A percentile compares a stretch with the other conserved stretches of the same genome.
Conservation (phyloP, 2,797 vertebrate species). For the Chromobotia macracanthus region DNA sequence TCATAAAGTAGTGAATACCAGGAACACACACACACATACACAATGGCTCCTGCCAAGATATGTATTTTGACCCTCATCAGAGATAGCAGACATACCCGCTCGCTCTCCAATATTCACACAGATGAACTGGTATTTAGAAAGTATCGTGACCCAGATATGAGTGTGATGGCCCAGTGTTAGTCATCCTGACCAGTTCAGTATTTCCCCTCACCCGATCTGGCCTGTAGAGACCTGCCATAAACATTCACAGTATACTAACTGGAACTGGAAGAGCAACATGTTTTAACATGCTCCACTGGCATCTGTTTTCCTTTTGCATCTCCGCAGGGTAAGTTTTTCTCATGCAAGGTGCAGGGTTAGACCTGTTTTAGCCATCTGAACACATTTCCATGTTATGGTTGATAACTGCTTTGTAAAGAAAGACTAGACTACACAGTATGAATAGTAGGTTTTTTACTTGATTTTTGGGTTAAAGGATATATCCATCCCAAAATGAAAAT, state of each 20-base stretch:
- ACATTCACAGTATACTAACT: constrained; percentile 16
- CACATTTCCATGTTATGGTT: too few species aligned
- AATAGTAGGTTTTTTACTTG: too few species aligned
- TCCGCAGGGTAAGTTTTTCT: constrained; percentile 3
- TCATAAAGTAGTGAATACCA: too few species aligned
- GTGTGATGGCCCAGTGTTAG: not conserved
- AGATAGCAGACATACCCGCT: constrained; percentile 10
- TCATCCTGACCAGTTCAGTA: not conserved
- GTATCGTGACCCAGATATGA: constrained; percentile 12
- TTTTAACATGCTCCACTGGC: constrained; percentile 36
- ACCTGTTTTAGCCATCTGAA: not conserved
- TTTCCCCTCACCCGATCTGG: too few species aligned
- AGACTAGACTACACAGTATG: too few species aligned
- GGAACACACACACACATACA: constrained; percentile 16
- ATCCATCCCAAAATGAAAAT: too few species aligned
- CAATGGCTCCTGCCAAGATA: constrained; percentile 11
- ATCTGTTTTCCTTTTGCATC: constrained; percentile 8
- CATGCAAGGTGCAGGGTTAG: not conserved
- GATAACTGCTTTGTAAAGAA: too few species aligned
- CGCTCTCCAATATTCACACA: constrained; percentile 7
- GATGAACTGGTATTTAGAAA: constrained; percentile 8
- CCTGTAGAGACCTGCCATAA: constrained; percentile 31
- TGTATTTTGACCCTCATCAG: not conserved
- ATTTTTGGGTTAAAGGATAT: too few species aligned
- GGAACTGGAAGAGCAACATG: constrained; percentile 18